Conservation (phyloP, 1,140 invertebrate species). For the Papilio aristodemus region DNA sequence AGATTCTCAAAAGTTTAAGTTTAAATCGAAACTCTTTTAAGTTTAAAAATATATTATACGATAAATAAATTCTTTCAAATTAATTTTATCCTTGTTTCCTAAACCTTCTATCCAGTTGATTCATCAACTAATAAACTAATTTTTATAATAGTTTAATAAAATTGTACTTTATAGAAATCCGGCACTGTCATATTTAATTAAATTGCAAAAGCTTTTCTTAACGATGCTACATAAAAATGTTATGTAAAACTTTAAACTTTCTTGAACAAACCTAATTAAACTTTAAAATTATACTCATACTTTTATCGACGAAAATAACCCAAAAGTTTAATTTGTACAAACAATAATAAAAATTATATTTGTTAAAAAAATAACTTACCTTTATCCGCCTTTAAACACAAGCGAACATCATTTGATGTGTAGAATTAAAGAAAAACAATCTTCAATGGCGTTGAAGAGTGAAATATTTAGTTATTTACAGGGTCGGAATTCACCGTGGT, state of each 20-base stretch:
- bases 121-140: no score
- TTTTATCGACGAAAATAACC: background rate
- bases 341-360: background rate
- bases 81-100: no score
- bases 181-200: no score
- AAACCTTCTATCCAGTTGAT: no score
- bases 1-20: no score
- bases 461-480: conserved; percentile 62
- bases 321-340: background rate
- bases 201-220: no score
- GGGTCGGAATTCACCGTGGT: conserved; percentile 46
- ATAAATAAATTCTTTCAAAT: no score
- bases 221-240: background rate
- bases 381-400: conserved; percentile 25
- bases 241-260: background rate
- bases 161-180: no score
- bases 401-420: conserved; percentile 14
- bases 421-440: conserved; percentile 32
- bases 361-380: conserved; percentile 20
- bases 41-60: no score
- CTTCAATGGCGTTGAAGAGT: conserved; percentile 16
- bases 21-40: no score
- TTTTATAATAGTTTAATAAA: no score
- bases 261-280: background rate
- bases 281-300: background rate